A percentile compares a stretch with the other conserved stretches of the same genome.
These are phyloP conservation scores for Punctoribates punctum DNA, from an alignment of 2,888 invertebrate genomes.

Conservation along the genomic window DNA sequence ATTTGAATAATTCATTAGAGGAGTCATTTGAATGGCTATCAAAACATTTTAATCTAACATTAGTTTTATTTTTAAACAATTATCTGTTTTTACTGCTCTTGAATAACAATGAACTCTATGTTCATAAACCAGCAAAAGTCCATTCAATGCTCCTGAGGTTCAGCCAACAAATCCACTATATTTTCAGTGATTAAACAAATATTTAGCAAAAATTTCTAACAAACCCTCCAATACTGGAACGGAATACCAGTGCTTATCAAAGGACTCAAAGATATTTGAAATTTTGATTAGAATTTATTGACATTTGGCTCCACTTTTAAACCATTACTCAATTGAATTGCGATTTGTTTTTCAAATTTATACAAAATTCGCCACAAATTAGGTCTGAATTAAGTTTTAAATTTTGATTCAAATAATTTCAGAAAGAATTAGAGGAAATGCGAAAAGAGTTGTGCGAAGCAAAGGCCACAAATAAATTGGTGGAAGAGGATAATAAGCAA, in stretches of 20 bases:
- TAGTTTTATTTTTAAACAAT: not conserved
- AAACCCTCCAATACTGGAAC: too few relatives aligned
- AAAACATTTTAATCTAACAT: not conserved
- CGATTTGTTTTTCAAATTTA: not conserved
- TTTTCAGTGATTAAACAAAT: too few relatives aligned
- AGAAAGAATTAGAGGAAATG: slow-evolving; percentile 74
- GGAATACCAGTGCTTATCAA: too few relatives aligned
- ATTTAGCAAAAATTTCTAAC: too few relatives aligned
- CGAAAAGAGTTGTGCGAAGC: slow-evolving; percentile 70
- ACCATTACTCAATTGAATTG: too few relatives aligned
- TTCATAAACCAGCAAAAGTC: too few relatives aligned
- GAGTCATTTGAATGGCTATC: not conserved
- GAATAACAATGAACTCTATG: slow-evolving; percentile 11
- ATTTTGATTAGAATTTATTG: too few relatives aligned
- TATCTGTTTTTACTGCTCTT: not conserved
- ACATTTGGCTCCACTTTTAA: too few relatives aligned
- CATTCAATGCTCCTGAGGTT: too few relatives aligned
- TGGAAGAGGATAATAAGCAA: not conserved
- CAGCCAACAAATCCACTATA: too few relatives aligned
- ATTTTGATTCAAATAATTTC: slow-evolving; percentile 49
- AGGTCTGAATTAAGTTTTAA: not conserved
- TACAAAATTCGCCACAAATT: not conserved
- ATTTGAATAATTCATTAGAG: not conserved
- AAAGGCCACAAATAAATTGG: slow-evolving; percentile 60
- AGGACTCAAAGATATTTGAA: too few relatives aligned